A percentile compares a stretch with the other conserved stretches of the same genome.
These are phyloP conservation scores for Lagria hirta DNA, from an alignment of 2,888 invertebrate genomes.

Conservation along the genomic window DNA sequence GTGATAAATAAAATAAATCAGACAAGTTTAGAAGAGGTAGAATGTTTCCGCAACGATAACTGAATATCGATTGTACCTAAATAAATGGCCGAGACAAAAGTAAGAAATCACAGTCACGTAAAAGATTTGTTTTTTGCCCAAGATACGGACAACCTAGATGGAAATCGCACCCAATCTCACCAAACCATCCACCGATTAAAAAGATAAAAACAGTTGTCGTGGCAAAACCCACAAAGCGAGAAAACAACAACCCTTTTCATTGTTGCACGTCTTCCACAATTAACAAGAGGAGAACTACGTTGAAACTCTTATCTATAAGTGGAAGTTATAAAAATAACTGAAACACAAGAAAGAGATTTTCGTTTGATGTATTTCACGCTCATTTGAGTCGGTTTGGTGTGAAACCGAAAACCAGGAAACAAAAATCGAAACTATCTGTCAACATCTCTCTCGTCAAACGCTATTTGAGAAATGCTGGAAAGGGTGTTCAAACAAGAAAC, in stretches of 20 bases:
- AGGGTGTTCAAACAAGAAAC: constrained; percentile 31
- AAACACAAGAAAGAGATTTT: too few relatives aligned
- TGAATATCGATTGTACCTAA: constrained; percentile 18
- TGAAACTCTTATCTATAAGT: too few relatives aligned
- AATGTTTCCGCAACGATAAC: constrained; percentile 7
- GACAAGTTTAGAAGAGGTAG: constrained; percentile 5
- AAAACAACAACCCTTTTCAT: too few relatives aligned
- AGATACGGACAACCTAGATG: too few relatives aligned
- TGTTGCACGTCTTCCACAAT: too few relatives aligned
- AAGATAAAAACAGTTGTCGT: too few relatives aligned
- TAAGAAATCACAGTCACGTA: constrained; percentile 19
- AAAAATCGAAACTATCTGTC: constrained; percentile 33
- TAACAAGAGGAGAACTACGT: too few relatives aligned
- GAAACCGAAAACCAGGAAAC: constrained; percentile 29
- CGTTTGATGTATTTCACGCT: too few relatives aligned
- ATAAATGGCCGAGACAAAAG: constrained; percentile 15
- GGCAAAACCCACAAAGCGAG: too few relatives aligned
- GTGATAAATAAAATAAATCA: constrained; percentile 14
- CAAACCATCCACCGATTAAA: too few relatives aligned
- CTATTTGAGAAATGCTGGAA: constrained; percentile 21
- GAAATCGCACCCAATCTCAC: too few relatives aligned
- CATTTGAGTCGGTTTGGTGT: constrained; percentile 16
- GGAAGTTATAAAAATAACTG: too few relatives aligned
- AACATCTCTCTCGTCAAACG: constrained; percentile 22
- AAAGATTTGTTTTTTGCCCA: constrained; percentile 21